Evolutionary conservation across 2,797 vertebrate genomes (phyloP), one percentile per base, ranked within the genome.

Genomic region (Acipenser transmontanus): DNA sequence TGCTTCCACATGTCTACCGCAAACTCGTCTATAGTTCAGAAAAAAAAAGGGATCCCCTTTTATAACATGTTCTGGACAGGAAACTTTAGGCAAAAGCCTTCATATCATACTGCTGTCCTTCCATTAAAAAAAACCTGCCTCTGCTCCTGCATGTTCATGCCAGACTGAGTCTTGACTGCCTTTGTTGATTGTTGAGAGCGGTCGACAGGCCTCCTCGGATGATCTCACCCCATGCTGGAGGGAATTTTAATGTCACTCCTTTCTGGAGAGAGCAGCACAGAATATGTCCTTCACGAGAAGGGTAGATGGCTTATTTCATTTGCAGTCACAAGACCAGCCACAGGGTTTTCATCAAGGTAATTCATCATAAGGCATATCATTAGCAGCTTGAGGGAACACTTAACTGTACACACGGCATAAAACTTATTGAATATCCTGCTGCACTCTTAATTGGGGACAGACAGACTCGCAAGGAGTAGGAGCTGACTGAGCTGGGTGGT

Each of bases 151-250:
- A 54, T n/a, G 8, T 54, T n/a, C 4, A 9, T 54, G 52, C n/a
- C 9, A 9, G n/a, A 1, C 52, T 54, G 4, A 34, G 34, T 34
- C 34, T 34, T 34, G 54, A n/a, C 83, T 86, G 81, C 81, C 77
- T 86, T 74, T 75, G 78, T 81, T 82, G 82, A 89, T 91, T 91
- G 90, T 90, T 88, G 73, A 49, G 73, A 73, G 76, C 11, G 12
- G 73, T 79, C 83, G 72, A 77, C 74, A 69, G 78, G 76, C 74
- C 79, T 82, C 74, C 59, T 79, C 68, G 76, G 81, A 77, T 90
- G 88, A 90, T 88, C 86, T 91, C 90, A 90, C 82, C 79, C 74
- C 83, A 86, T 84, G 81, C 82, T 83, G 81, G 76, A 77, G 78
- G 76, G 80, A 76, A 74, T 79, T 87, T 88, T 88, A 86, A 89